These are phyloP conservation scores for Cyprinodon tularosa DNA, from an alignment of 2,113 vertebrate species.

Conservation along the genomic window DNA sequence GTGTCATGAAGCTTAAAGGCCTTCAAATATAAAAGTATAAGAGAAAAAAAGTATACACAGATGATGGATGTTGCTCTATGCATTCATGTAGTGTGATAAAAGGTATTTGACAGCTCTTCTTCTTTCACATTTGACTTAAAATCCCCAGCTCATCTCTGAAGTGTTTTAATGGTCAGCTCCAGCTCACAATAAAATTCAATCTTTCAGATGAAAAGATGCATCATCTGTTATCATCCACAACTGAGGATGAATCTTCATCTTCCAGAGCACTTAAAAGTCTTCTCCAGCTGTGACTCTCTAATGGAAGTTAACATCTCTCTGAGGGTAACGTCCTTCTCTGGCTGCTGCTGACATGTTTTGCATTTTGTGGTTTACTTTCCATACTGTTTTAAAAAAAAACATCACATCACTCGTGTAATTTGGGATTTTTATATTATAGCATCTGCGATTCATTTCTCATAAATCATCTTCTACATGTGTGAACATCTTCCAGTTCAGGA, in stretches of 20 bases:
- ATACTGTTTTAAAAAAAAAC: slow-evolving; percentile 39
- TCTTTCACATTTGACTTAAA: not conserved
- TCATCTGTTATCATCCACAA: slow-evolving; percentile 26
- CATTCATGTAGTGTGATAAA: not conserved
- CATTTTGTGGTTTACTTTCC: slow-evolving; percentile 33
- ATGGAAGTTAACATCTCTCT: slow-evolving; percentile 61
- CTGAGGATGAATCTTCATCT: slow-evolving; percentile 32
- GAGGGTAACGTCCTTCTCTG: slow-evolving; percentile 32
- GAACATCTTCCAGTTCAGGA: slow-evolving; percentile 54
- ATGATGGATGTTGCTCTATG: not conserved
- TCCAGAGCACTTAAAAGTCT: slow-evolving; percentile 36
- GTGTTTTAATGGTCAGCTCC: slow-evolving; percentile 19
- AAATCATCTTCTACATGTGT: slow-evolving; percentile 34
- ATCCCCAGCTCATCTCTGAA: not conserved
- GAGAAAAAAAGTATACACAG: not conserved
- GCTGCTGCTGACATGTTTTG: slow-evolving; percentile 23
- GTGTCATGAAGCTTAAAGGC: not conserved
- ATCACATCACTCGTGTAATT: slow-evolving; percentile 28
- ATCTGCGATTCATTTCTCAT: slow-evolving; percentile 26
- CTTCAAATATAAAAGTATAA: not conserved
- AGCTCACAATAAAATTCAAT: slow-evolving; percentile 2
- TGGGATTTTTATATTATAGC: slow-evolving; percentile 18
- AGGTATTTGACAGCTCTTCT: not conserved
- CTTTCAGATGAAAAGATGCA: slow-evolving; percentile 36
- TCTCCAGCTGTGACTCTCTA: slow-evolving; percentile 38